Percentiles rank a stretch among this genome's conserved stretches.
These are phyloP conservation scores for Dryoscopus gambensis DNA, from an alignment of 2,113 vertebrate genomes.

Conservation along the genomic window DNA sequence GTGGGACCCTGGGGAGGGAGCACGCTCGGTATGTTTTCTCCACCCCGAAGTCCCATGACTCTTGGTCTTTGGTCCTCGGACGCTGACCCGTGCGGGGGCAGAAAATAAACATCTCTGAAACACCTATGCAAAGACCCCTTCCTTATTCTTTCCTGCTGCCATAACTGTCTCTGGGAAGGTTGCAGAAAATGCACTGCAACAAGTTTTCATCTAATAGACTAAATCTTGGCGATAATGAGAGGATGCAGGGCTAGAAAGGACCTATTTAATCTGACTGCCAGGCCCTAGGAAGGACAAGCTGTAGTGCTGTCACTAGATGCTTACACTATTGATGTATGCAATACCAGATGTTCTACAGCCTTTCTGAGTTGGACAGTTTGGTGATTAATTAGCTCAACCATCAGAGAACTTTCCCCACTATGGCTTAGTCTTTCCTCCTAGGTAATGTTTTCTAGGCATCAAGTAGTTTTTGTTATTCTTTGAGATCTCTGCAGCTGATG, in stretches of 20 bases:
- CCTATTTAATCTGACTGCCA: accelerated
- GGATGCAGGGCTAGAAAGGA: background rate
- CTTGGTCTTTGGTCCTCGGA: too few relatives aligned
- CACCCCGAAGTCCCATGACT: too few relatives aligned
- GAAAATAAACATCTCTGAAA: too few relatives aligned
- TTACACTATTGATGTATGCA: background rate
- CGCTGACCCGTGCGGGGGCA: too few relatives aligned
- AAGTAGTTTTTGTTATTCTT: background rate
- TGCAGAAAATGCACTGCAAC: too few relatives aligned
- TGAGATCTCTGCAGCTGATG: background rate
- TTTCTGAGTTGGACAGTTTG: background rate
- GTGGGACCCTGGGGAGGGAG: too few relatives aligned
- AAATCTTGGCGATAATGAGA: background rate
- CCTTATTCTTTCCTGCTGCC: too few relatives aligned
- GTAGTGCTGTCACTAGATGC: background rate
- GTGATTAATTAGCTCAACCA: background rate
- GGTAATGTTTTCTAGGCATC: background rate
- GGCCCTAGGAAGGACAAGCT: background rate
- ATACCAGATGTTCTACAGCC: background rate
- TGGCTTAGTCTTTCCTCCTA: background rate
- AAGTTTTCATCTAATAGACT: background rate
- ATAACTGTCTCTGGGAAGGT: too few relatives aligned
- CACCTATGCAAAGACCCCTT: too few relatives aligned
- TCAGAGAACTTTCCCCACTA: background rate
- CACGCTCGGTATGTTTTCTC: too few relatives aligned